Evolutionary conservation across 1,140 invertebrate species (phyloP).

Genomic region (Nylanderia fulva): DNA sequence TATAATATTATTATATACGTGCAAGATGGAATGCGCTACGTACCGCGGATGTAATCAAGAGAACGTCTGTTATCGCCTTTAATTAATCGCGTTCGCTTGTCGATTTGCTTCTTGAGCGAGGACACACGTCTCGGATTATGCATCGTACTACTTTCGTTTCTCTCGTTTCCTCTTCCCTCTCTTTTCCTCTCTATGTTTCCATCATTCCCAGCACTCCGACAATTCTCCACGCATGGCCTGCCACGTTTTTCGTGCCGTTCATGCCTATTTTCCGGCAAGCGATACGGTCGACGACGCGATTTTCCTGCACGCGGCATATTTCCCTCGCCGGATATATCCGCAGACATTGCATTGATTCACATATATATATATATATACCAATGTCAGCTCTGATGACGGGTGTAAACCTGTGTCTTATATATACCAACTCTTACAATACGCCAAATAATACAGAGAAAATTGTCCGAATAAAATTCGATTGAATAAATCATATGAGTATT

Average conservation of each 20-base stretch:
- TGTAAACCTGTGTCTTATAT: constrained; percentile 4
- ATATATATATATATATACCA: not conserved
- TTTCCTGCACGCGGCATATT: constrained; percentile 66
- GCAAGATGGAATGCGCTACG: constrained; percentile 5
- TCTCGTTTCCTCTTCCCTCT: constrained; percentile 44
- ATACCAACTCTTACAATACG: not conserved
- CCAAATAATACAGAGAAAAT: constrained; percentile 7
- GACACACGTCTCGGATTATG: constrained; percentile 43
- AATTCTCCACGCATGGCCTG: constrained; percentile 76
- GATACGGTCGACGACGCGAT: constrained; percentile 71
- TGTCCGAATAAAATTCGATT: not conserved
- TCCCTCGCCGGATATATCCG: constrained; percentile 32
- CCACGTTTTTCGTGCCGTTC: constrained; percentile 75
- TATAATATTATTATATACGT: too few relatives aligned
- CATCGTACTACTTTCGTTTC: constrained; percentile 59
- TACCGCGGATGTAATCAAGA: constrained; percentile 49
- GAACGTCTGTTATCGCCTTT: constrained; percentile 63
- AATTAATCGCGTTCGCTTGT: constrained; percentile 61
- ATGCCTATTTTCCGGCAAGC: constrained; percentile 76
- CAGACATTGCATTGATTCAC: constrained; percentile 38
- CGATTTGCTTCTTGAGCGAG: constrained; percentile 60
- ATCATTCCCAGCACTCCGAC: constrained; percentile 69
- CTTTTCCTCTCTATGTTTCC: constrained; percentile 20
- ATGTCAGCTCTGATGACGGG: not conserved
- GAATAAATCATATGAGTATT: not conserved